Evolutionary conservation across 1,140 invertebrate genomes (phyloP).

Genomic region (Lanistes nyassanus): DNA sequence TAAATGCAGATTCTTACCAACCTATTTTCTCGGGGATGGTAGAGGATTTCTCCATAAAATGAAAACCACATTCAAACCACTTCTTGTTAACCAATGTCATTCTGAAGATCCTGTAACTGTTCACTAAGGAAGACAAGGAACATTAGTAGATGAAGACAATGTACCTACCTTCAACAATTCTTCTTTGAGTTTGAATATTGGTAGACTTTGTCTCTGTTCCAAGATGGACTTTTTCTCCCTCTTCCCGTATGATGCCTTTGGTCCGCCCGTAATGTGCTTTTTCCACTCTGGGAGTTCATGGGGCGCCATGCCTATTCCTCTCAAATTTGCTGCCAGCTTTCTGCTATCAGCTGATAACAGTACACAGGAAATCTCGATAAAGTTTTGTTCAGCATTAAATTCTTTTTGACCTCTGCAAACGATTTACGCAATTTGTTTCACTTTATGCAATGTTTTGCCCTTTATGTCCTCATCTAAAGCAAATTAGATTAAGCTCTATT

Average conservation of each 20-base stretch:
- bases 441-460: not conserved
- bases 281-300: conserved; percentile 98
- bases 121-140: not conserved
- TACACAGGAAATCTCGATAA: not conserved
- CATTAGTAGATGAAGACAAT: not conserved
- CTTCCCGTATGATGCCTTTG: conserved; percentile 98
- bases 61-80: not conserved
- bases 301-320: conserved; percentile 77
- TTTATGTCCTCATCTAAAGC: too few relatives aligned
- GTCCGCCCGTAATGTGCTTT: conserved; percentile 96
- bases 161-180: conserved; percentile 85
- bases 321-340: conserved; percentile 79
- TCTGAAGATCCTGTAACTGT: too few relatives aligned
- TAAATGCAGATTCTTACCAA: too few relatives aligned
- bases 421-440: not conserved
- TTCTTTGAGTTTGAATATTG: conserved; percentile 96
- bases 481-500: not conserved
- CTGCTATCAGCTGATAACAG: conserved; percentile 72
- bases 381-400: not conserved
- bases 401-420: too few relatives aligned
- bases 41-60: not conserved
- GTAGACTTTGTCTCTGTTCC: conserved; percentile 94
- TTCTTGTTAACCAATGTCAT: too few relatives aligned
- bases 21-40: too few relatives aligned
- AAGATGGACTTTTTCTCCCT: conserved; percentile 91